Evolutionary conservation across 2,888 invertebrate species (phyloP).

Genomic region (Schrankia costaestrigalis): DNA sequence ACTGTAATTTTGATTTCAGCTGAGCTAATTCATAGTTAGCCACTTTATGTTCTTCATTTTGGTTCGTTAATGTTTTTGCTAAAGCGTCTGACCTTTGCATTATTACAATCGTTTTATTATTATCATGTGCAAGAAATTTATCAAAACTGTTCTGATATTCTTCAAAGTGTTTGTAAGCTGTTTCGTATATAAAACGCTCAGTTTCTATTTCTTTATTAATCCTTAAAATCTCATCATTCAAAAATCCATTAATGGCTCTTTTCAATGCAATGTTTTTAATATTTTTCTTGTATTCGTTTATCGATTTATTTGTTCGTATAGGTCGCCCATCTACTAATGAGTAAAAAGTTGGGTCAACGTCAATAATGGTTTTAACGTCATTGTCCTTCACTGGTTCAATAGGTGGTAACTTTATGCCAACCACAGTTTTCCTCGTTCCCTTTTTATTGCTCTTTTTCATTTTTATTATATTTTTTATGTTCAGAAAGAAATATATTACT

Average conservation of each 20-base stretch:
- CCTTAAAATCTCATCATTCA: slow-evolving; percentile 66
- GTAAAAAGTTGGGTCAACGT: slow-evolving; percentile 84
- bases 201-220: slow-evolving; percentile 65
- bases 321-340: slow-evolving; percentile 81
- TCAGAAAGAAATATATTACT: slow-evolving; percentile 1
- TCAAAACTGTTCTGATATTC: slow-evolving; percentile 71
- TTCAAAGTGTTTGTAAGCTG: slow-evolving; percentile 60
- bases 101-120: slow-evolving; percentile 69
- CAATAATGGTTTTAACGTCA: slow-evolving; percentile 75
- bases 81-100: slow-evolving; percentile 69
- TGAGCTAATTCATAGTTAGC: slow-evolving; percentile 64
- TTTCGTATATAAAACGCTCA: slow-evolving; percentile 58
- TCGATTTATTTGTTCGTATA: slow-evolving; percentile 77
- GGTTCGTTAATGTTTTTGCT: slow-evolving; percentile 58
- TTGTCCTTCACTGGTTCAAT: slow-evolving; percentile 47
- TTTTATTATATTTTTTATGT: slow-evolving; percentile 21
- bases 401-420: slow-evolving; percentile 63
- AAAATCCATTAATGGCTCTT: slow-evolving; percentile 58
- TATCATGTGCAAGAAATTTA: slow-evolving; percentile 70
- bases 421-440: slow-evolving; percentile 46
- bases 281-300: slow-evolving; percentile 77
- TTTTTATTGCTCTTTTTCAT: slow-evolving; percentile 48
- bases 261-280: slow-evolving; percentile 67
- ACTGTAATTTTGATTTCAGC: slow-evolving; percentile 67
- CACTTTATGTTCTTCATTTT: slow-evolving; percentile 65